phyloP scores from a whole-genome alignment of 2,113 vertebrate species.

The Poecilia latipinna region DNA sequence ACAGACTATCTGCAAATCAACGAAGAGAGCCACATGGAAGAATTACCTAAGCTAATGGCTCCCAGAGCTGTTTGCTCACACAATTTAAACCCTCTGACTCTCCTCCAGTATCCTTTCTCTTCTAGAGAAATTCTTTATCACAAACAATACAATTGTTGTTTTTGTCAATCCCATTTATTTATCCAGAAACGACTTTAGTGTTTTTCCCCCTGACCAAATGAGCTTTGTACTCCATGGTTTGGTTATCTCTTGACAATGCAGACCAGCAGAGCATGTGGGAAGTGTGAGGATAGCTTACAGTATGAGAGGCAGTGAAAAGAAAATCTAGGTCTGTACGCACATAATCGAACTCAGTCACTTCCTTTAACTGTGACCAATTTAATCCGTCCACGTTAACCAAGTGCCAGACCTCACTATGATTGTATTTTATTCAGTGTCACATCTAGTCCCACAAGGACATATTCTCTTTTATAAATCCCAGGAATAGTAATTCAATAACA shows the following conservation, averaged over 20 bases:
- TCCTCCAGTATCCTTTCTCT: not conserved
- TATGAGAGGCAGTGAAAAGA: constrained; percentile 2
- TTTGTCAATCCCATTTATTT: constrained; percentile 32
- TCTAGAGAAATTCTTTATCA: constrained; percentile 23
- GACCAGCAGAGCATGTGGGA: constrained; percentile 7
- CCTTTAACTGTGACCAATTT: not conserved
- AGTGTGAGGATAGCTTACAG: not conserved
- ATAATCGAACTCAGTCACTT: not conserved
- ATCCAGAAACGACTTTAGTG: constrained; percentile 5
- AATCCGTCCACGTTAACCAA: not conserved
- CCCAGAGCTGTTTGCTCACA: constrained; percentile 48
- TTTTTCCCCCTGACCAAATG: constrained; percentile 16
- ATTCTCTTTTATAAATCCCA: no score
- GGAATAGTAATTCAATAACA: no score
- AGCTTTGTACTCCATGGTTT: constrained; percentile 15
- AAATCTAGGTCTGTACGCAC: not conserved
- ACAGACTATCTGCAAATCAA: constrained; percentile 53
- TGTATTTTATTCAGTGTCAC: no score
- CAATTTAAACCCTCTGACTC: constrained; percentile 26
- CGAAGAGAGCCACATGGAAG: constrained; percentile 44
- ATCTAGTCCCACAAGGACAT: no score
- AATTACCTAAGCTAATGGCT: constrained; percentile 64
- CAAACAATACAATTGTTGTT: constrained; percentile 20
- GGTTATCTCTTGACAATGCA: constrained; percentile 13
- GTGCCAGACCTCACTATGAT: not conserved